phyloP scores from a whole-genome alignment of 2,113 vertebrate genomes.

The Propithecus coquereli region DNA sequence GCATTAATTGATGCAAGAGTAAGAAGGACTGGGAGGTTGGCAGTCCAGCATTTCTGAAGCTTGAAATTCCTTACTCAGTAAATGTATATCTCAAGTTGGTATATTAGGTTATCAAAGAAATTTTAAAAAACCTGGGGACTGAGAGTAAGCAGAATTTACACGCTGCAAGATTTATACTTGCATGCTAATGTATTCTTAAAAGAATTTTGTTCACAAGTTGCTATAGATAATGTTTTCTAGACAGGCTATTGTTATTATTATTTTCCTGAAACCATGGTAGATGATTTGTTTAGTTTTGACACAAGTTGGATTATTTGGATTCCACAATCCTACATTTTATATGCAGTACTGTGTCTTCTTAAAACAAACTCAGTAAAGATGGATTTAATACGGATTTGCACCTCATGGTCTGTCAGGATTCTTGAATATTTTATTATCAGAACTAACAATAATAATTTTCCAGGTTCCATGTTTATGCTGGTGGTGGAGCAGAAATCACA shows the following conservation, averaged over 20 bases:
- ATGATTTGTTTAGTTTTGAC: constrained; percentile 51
- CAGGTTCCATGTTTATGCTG: not conserved
- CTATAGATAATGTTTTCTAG: not conserved
- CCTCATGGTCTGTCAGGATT: constrained; percentile 46
- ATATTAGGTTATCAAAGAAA: constrained; percentile 53
- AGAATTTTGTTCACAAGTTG: not conserved
- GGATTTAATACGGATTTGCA: constrained; percentile 48
- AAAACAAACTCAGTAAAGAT: constrained; percentile 52
- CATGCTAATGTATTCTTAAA: constrained; percentile 5
- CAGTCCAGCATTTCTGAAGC: not conserved
- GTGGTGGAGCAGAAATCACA: constrained; percentile 30
- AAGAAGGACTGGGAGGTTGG: not conserved
- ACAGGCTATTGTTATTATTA: not conserved
- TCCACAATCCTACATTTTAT: constrained; percentile 2
- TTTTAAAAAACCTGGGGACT: constrained; percentile 34
- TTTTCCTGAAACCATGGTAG: not conserved
- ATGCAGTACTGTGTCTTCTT: constrained; percentile 36
- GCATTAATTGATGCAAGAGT: constrained; percentile 52
- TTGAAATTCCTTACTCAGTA: constrained; percentile 60
- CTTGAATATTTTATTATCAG: constrained; percentile 58
- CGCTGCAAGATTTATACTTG: not conserved
- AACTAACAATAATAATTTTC: constrained; percentile 58
- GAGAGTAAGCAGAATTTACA: constrained; percentile 48
- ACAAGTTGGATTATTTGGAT: constrained; percentile 48
- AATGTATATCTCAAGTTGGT: constrained; percentile 22